Conservation (phyloP, 2,797 vertebrate species). For the Eupleurogrammus muticus region DNA sequence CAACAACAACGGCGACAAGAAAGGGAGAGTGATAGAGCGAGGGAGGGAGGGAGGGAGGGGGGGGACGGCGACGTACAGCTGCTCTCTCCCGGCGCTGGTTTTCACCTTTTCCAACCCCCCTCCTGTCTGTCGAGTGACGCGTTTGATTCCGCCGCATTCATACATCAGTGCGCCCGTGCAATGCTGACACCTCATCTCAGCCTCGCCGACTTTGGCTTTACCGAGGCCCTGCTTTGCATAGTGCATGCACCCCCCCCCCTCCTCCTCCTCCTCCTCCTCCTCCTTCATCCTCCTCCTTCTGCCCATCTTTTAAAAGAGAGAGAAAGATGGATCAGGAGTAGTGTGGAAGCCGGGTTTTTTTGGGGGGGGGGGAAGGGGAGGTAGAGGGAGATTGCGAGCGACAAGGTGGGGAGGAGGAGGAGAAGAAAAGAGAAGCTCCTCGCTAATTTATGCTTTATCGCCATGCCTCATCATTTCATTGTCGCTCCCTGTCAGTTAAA, state of each 20-base stretch:
- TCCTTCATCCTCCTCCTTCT: conserved; percentile 73
- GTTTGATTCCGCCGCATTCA: conserved; percentile 99
- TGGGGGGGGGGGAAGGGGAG: conserved; percentile 1
- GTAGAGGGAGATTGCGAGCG: conserved; percentile 8
- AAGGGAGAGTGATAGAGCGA: conserved; percentile 72
- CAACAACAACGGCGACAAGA: conserved; percentile 81
- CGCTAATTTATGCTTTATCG: conserved; percentile 70
- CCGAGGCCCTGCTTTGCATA: conserved; percentile 98
- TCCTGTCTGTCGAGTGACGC: conserved; percentile 95
- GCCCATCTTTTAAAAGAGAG: conserved; percentile 86
- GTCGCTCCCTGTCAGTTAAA: conserved; percentile 62
- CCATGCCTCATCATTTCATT: conserved; percentile 69
- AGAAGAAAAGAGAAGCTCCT: conserved; percentile 57
- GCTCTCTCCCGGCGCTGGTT: conserved; percentile 91
- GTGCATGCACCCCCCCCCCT: conserved; percentile 65
- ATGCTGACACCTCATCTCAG: conserved; percentile 99
- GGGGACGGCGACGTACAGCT: conserved; percentile 97
- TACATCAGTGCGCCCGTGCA: conserved; percentile 98
- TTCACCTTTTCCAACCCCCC: conserved; percentile 85
- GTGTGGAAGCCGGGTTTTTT: conserved; percentile 46
- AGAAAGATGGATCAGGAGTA: conserved; percentile 72
- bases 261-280: conserved; percentile 82
- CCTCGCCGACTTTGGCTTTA: conserved; percentile 96
- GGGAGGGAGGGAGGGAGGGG: conserved; percentile 79
- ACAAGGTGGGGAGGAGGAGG: conserved; percentile 25